A percentile compares a stretch with the other conserved stretches of the same genome.
These are phyloP conservation scores for Kradibia gibbosae DNA, from an alignment of 1,140 invertebrate genomes.

Conservation along the genomic window DNA sequence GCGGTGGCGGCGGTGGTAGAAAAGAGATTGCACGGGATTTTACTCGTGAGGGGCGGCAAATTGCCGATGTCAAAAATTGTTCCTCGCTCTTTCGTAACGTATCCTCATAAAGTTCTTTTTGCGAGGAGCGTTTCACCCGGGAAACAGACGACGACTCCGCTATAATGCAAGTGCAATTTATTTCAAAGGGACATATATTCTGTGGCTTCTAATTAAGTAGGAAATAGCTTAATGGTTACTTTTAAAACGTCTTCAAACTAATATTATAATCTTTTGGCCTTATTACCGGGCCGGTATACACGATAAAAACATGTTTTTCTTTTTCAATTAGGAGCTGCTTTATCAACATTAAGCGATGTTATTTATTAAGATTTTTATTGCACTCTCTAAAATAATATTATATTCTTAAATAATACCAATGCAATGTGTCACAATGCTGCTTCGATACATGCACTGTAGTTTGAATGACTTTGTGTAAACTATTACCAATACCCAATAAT, in stretches of 20 bases:
- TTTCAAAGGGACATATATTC: neutral
- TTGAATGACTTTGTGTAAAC: too few relatives aligned
- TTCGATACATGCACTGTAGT: too few relatives aligned
- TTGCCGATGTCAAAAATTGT: slow-evolving; percentile 13
- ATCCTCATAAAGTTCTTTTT: slow-evolving; percentile 14
- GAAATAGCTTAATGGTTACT: neutral
- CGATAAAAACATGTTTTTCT: too few relatives aligned
- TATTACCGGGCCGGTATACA: neutral
- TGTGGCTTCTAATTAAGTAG: neutral
- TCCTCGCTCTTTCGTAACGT: neutral
- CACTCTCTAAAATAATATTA: neutral
- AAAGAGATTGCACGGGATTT: slow-evolving; percentile 3
- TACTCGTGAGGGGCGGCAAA: neutral
- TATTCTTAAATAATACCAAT: too few relatives aligned
- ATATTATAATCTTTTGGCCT: neutral
- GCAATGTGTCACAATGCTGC: too few relatives aligned
- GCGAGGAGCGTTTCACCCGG: slow-evolving; percentile 1
- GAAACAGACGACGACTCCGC: neutral
- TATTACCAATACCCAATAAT: too few relatives aligned
- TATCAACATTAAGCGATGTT: neutral
- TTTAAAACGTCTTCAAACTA: neutral
- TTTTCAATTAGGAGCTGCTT: too few relatives aligned
- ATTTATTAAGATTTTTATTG: neutral
- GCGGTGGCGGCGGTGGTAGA: neutral
- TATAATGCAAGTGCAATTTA: slow-evolving; percentile 7